Evolutionary conservation across 1,140 invertebrate genomes (phyloP), one percentile per base, ranked within the genome.

Genomic region (Brachionus calyciflorus): DNA sequence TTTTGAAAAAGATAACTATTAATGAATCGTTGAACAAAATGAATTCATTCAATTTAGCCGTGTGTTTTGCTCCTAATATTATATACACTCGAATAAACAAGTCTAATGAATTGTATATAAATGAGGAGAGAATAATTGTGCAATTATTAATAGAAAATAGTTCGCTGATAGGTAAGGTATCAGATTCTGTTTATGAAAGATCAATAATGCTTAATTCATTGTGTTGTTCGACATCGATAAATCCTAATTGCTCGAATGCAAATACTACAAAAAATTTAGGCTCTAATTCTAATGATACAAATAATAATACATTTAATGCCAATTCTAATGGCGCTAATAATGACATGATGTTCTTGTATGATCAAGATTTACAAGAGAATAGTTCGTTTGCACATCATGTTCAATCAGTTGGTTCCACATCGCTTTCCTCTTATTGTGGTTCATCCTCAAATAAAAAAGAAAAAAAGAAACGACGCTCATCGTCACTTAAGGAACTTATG

Each of bases 71-170:
- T 0, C 69, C 69, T 3, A 73, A 73, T 30, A 73, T 73, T 51
- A 73, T 73, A 5, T 73, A 73, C 69, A 73, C 69, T 33, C 46
- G 69, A 6, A 55, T 73, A 40, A 73, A 73, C 28, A 73, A 73
- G 24, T 51, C 51, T 24, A 73, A 73, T 26, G 69, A 73, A n/a
- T n/a, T 73, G 21, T 73, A 51, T 24, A 73, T 73, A 12, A 73
- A 73, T 46, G 69, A 73, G 12, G 69, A 73, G 46, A 14, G 69
- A 2, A 73, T 73, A 21, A 46, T 73, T 28, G 69, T 73, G 5
- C 69, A 73, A 55, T 10, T 73, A 19, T 19, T 73, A 9, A 73
- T 73, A 26, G 69, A 73, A 30, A 73, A 73, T 55, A 73, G 69
- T n/a, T 19, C 19, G n/a, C n/a, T 73, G 24, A 73, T 73, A 7